A percentile compares a stretch with the other conserved stretches of the same genome.
These are phyloP conservation scores for Cydia strobilella DNA, from an alignment of 1,140 invertebrate species.

Conservation along the genomic window DNA sequence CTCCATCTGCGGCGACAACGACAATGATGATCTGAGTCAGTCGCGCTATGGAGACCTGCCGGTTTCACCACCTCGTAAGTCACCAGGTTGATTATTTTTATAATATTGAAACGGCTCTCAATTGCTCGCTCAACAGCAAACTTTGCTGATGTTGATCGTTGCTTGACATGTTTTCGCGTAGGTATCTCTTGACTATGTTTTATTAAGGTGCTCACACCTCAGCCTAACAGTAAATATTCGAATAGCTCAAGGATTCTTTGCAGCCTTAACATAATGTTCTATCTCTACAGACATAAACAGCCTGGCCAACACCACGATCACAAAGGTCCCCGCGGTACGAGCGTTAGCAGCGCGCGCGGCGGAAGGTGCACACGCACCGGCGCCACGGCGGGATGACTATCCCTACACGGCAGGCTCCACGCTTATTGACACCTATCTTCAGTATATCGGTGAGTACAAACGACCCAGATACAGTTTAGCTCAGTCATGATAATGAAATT, in stretches of 20 bases:
- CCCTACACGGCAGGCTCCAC: constrained; percentile 85
- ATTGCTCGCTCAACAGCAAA: no score
- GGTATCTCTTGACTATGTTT: no score
- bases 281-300: constrained; percentile 79
- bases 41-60: constrained; percentile 74
- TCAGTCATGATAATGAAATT: background rate
- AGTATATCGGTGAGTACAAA: constrained; percentile 86
- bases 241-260: background rate
- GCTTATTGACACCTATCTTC: constrained; percentile 90
- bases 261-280: background rate
- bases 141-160: no score
- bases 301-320: constrained; percentile 81
- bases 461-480: background rate
- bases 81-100: background rate
- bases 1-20: constrained; percentile 87
- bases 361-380: constrained; percentile 57
- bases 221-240: constrained; percentile 4
- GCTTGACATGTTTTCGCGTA: no score
- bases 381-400: constrained; percentile 72
- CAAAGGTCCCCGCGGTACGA: constrained; percentile 80
- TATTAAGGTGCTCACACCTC: background rate
- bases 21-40: constrained; percentile 89
- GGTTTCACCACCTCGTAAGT: constrained; percentile 79
- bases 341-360: constrained; percentile 80
- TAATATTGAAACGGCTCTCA: no score